A percentile compares a stretch with the other conserved stretches of the same genome.
Evolutionary conservation across 2,888 invertebrate genomes (phyloP).

Genomic region (Leptopilina myrica): DNA sequence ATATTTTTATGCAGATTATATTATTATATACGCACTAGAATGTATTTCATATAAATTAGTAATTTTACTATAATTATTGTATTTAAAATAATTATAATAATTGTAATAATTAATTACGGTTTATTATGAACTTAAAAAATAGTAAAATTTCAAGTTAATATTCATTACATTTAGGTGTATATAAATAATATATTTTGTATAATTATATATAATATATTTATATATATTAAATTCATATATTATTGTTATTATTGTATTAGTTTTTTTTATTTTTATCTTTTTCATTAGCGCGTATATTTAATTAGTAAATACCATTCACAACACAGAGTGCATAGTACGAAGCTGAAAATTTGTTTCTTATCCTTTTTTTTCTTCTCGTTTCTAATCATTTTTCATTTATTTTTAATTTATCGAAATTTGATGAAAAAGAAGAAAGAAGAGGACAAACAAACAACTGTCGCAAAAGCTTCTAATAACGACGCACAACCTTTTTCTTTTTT

Average conservation of each 20-base stretch:
- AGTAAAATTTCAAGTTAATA: no score
- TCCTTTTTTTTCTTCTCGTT: slow-evolving; percentile 56
- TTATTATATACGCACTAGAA: slow-evolving; percentile 53
- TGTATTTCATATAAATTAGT: slow-evolving; percentile 53
- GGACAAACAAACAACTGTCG: slow-evolving; percentile 56
- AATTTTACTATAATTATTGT: slow-evolving; percentile 52
- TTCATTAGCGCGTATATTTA: slow-evolving; percentile 58
- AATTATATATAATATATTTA: slow-evolving; percentile 60
- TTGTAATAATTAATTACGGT: no score
- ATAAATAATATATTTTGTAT: slow-evolving; percentile 52
- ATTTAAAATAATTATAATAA: no score
- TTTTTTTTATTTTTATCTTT: slow-evolving; percentile 13
- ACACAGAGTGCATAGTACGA: slow-evolving; percentile 77
- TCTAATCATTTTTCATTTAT: background rate
- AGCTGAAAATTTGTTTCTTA: slow-evolving; percentile 68
- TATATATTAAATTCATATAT: slow-evolving; percentile 59
- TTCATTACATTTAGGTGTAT: slow-evolving; percentile 29
- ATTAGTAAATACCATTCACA: slow-evolving; percentile 72
- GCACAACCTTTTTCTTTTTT: slow-evolving; percentile 74
- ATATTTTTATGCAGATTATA: slow-evolving; percentile 62
- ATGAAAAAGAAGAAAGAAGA: background rate
- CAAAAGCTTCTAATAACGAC: slow-evolving; percentile 71
- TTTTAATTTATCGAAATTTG: background rate
- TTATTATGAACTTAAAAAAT: no score
- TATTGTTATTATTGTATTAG: slow-evolving; percentile 59